These are phyloP conservation scores for Helicorthomorpha holstii DNA, from an alignment of 1,140 invertebrate genomes.

Conservation along the genomic window DNA sequence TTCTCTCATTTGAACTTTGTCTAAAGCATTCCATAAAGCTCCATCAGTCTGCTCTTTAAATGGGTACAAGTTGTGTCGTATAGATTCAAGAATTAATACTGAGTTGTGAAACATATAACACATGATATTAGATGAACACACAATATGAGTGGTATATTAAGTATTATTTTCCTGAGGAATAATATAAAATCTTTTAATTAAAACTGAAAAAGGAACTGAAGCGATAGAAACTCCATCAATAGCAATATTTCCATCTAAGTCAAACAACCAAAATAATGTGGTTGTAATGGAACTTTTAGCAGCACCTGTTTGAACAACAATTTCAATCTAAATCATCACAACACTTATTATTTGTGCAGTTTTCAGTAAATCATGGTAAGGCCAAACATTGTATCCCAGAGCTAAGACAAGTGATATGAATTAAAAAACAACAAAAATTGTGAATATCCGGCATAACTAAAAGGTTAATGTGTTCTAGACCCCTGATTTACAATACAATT, in stretches of 20 bases:
- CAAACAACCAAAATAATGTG: constrained; percentile 25
- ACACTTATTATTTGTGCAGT: not conserved
- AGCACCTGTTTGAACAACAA: constrained; percentile 40
- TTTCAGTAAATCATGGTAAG: not conserved
- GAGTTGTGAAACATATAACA: constrained; percentile 26
- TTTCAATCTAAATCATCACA: constrained; percentile 35
- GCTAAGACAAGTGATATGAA: too few relatives aligned
- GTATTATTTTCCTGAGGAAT: constrained; percentile 41
- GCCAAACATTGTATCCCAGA: too few relatives aligned
- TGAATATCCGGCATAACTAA: too few relatives aligned
- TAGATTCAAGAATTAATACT: constrained; percentile 50
- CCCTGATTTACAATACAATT: too few relatives aligned
- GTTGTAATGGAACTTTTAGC: constrained; percentile 28
- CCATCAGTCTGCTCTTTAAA: constrained; percentile 47
- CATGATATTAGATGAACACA: constrained; percentile 10
- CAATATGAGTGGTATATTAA: constrained; percentile 8
- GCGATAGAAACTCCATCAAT: constrained; percentile 30
- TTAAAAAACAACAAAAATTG: too few relatives aligned
- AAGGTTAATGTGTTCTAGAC: too few relatives aligned
- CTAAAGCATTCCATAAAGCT: constrained; percentile 18
- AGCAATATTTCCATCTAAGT: constrained; percentile 17
- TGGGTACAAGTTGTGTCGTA: constrained; percentile 68
- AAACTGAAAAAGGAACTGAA: constrained; percentile 25
- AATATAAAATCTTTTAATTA: constrained; percentile 61
- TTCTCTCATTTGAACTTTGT: constrained; percentile 12